Percentiles rank a stretch among this genome's conserved stretches.
Evolutionary conservation across 2,797 vertebrate species (phyloP).

Genomic region (Poecile montanus): DNA sequence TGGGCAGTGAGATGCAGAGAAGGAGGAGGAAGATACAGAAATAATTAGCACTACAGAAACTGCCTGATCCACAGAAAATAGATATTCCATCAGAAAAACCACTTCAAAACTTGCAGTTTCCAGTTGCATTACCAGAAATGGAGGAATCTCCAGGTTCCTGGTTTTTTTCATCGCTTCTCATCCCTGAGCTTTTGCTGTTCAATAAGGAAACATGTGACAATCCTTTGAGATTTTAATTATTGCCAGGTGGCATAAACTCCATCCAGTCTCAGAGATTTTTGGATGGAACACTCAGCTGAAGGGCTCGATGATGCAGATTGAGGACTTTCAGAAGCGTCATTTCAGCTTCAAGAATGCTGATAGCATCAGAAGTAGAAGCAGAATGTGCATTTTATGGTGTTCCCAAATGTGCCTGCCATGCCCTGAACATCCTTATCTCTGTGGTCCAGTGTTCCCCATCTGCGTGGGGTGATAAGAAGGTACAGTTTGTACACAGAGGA

Average conservation of each 20-base stretch:
- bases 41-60: neutral
- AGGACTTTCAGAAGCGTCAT: neutral
- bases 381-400: neutral
- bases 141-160: neutral
- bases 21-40: neutral
- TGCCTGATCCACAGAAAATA: neutral
- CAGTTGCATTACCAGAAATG: neutral
- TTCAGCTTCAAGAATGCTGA: neutral
- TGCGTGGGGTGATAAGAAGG: neutral
- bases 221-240: neutral
- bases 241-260: neutral
- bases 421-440: neutral
- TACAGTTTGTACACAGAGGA: neutral
- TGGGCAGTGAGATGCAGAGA: neutral
- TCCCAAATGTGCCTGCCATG: neutral
- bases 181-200: neutral
- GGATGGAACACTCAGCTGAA: neutral
- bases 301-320: neutral
- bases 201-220: neutral
- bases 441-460: neutral
- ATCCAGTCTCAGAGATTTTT: neutral
- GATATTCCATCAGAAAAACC: neutral
- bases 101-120: neutral
- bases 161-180: neutral
- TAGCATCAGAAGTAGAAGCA: neutral